Evolutionary conservation across 2,888 invertebrate genomes (phyloP).

Genomic region (Globia sparganii): DNA sequence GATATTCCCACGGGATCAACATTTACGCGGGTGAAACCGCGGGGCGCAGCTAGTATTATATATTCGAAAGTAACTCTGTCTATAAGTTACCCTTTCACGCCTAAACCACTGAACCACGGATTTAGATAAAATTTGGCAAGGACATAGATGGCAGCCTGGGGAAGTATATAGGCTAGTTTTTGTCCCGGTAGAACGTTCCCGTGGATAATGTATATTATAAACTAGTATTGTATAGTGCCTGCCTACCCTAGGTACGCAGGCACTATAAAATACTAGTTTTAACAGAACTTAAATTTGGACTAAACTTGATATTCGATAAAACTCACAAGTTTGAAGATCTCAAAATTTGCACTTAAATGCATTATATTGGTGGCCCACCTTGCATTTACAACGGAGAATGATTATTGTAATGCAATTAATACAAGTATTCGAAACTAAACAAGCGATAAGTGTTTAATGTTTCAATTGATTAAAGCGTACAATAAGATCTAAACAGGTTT

Average conservation of each 20-base stretch:
- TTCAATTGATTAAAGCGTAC: conserved; percentile 68
- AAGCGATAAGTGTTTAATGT: conserved; percentile 59
- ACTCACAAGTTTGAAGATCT: not conserved
- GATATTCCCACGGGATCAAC: too few species aligned
- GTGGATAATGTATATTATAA: too few species aligned
- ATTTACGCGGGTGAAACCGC: too few species aligned
- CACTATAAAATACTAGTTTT: not conserved
- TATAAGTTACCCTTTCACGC: too few species aligned
- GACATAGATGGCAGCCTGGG: too few species aligned
- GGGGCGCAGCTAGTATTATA: too few species aligned
- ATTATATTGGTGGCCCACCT: conserved; percentile 1
- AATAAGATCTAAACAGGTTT: conserved; percentile 75
- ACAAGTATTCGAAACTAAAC: conserved; percentile 46
- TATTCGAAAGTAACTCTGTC: too few species aligned
- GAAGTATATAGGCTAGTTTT: too few species aligned
- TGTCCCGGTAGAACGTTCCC: too few species aligned
- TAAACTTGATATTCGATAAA: not conserved
- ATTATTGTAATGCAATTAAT: conserved; percentile 44
- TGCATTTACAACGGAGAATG: conserved; percentile 24
- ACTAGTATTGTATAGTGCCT: too few species aligned
- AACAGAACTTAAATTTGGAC: not conserved
- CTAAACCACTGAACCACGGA: too few species aligned
- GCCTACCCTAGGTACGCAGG: not conserved
- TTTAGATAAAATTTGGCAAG: too few species aligned
- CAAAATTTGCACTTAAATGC: conserved; percentile 35